Percentiles rank a stretch among this genome's conserved stretches.
Evolutionary conservation across 2,888 invertebrate genomes (phyloP).

Genomic region (Andricus quercusramuli): DNA sequence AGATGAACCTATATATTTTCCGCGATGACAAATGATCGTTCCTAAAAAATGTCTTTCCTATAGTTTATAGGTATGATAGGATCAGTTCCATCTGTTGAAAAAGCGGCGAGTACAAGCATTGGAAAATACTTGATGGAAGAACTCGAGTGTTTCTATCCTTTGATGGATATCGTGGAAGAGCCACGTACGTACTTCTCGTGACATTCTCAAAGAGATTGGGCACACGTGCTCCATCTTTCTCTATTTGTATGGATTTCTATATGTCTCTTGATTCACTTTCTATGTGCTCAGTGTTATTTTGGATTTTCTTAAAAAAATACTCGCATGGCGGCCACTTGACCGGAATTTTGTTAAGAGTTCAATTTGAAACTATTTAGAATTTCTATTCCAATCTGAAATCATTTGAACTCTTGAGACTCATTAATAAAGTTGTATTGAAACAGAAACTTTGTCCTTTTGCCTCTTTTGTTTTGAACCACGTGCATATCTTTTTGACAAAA

Average conservation of each 20-base stretch:
- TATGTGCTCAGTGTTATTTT: not conserved
- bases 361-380: too few relatives aligned
- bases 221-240: conserved; percentile 9
- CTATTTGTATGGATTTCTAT: not conserved
- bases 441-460: too few relatives aligned
- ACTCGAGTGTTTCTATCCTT: conserved; percentile 10
- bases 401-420: too few relatives aligned
- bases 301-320: not conserved
- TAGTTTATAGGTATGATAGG: not conserved
- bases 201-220: conserved; percentile 16
- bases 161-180: conserved; percentile 10
- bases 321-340: not conserved
- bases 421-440: too few relatives aligned
- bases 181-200: conserved; percentile 3
- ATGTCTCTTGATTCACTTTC: conserved; percentile 10
- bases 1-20: not conserved
- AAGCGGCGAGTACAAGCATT: not conserved
- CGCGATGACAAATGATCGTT: not conserved
- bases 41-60: not conserved
- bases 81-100: not conserved
- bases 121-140: conserved; percentile 9
- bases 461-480: too few relatives aligned
- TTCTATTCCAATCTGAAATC: too few relatives aligned
- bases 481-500: too few relatives aligned
- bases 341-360: too few relatives aligned